A percentile compares a stretch with the other conserved stretches of the same genome.
Evolutionary conservation across 2,888 invertebrate genomes (phyloP).

Genomic region (Mamestra brassicae): DNA sequence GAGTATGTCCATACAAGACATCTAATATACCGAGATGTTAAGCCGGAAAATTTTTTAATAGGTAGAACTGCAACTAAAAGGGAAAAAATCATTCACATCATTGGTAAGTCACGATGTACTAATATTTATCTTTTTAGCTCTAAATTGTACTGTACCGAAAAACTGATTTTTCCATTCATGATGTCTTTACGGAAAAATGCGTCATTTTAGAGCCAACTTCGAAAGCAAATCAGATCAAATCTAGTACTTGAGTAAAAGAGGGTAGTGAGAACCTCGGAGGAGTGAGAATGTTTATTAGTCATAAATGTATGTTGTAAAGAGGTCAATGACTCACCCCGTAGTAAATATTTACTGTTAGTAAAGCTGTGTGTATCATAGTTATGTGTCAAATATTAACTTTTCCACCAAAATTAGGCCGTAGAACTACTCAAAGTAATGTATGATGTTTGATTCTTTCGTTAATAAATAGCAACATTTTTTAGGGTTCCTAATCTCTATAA

Average conservation of each 20-base stretch:
- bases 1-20: constrained; percentile 99
- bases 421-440: neutral
- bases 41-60: constrained; percentile 99
- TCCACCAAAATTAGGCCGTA: neutral
- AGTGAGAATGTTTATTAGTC: constrained; percentile 45
- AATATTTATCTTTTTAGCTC: constrained; percentile 17
- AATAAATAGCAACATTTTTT: neutral
- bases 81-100: constrained; percentile 99
- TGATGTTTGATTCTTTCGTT: constrained; percentile 9
- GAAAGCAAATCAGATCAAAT: constrained; percentile 27
- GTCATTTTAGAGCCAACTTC: constrained; percentile 5
- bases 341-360: constrained; percentile 46
- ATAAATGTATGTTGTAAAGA: constrained; percentile 49
- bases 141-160: constrained; percentile 1
- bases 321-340: constrained; percentile 53
- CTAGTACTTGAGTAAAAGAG: constrained; percentile 26
- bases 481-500: too few relatives aligned
- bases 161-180: constrained; percentile 1
- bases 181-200: neutral
- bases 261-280: constrained; percentile 2
- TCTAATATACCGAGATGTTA: constrained; percentile 99
- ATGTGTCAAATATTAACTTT: constrained; percentile 42
- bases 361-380: constrained; percentile 35
- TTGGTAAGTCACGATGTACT: constrained; percentile 91
- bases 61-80: constrained; percentile 99